Evolutionary conservation across 2,888 invertebrate species (phyloP), one percentile per base, ranked within the genome.

Genomic region (Cosmorhoe ocellata): DNA sequence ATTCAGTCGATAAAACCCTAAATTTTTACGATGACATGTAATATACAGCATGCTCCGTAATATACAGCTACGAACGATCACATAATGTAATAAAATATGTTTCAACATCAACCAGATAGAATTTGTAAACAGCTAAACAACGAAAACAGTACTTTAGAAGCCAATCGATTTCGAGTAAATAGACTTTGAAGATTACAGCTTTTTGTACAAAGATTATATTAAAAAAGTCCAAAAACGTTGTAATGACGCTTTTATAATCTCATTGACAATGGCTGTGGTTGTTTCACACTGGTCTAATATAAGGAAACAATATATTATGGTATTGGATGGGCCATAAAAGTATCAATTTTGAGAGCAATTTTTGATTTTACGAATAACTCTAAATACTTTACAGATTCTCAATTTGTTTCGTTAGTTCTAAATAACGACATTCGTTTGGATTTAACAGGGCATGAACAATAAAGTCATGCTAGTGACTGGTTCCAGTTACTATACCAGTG

Each of bases 101-200:
- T 80, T 67, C 66, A 85, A 82, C 79, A 73, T 68, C 80, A 87
- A 87, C 85, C 81, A 71, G 83, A 87, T 89, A 89, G 79, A 89
- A 81, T 89, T 86, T 88, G 76, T 80, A 79, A 78, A 81, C 69
- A 78, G 72, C 80, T 81, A 88, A 81, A 81, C 78, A 77, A 76
- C 77, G 58, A 65, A 72, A 74, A 69, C 66, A 64, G 71, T 69
- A 69, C 64, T 76, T 70, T 69, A 72, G 73, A 75, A 75, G 75
- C 59, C 68, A 71, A 69, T 67, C 70, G 63, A 70, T 67, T 58
- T 65, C 69, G 67, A 74, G 64, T 74, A 70, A 67, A 74, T 57
- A 64, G 56, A 59, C 64, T 64, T 63, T 56, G 54, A 68, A 69
- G 64, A 67, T 58, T 61, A 64, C 54, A 66, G 59, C n/a, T 61